These are phyloP conservation scores for Aleadryas rufinucha DNA, from an alignment of 2,113 vertebrate genomes.

Conservation along the genomic window DNA sequence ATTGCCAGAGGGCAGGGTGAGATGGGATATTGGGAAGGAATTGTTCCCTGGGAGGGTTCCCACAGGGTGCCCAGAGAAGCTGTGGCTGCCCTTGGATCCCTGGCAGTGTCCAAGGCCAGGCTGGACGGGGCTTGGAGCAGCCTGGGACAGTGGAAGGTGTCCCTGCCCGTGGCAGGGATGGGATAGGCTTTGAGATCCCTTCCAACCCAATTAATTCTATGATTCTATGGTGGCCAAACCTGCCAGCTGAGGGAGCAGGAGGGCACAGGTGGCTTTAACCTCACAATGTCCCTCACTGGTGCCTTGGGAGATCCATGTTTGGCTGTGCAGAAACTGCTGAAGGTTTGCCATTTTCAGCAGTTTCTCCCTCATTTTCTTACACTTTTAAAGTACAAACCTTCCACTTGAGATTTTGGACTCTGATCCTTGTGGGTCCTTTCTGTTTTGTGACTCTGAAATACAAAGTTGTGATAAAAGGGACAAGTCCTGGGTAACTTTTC, in stretches of 20 bases:
- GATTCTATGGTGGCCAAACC: not conserved
- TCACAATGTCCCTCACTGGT: not conserved
- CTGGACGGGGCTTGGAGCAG: not conserved
- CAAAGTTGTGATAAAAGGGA: not conserved
- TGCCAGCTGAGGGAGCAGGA: not conserved
- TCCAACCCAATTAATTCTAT: not conserved
- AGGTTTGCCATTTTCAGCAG: not conserved
- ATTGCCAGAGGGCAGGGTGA: accelerated
- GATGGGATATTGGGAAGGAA: not conserved
- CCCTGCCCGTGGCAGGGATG: not conserved
- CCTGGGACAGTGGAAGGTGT: not conserved
- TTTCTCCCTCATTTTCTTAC: not conserved
- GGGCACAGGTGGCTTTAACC: not conserved
- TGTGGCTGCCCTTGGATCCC: not conserved
- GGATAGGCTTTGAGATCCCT: accelerated
- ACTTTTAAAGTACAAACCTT: not conserved
- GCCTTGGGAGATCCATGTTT: accelerated
- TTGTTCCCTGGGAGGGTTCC: not conserved
- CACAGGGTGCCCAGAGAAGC: not conserved
- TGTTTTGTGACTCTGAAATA: not conserved
- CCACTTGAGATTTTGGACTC: not conserved
- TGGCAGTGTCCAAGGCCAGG: not conserved
- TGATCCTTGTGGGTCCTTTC: not conserved
- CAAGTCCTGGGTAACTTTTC: not conserved
- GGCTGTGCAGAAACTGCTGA: not conserved